Evolutionary conservation across 2,888 invertebrate genomes (phyloP).

Genomic region (Notodromas monacha): DNA sequence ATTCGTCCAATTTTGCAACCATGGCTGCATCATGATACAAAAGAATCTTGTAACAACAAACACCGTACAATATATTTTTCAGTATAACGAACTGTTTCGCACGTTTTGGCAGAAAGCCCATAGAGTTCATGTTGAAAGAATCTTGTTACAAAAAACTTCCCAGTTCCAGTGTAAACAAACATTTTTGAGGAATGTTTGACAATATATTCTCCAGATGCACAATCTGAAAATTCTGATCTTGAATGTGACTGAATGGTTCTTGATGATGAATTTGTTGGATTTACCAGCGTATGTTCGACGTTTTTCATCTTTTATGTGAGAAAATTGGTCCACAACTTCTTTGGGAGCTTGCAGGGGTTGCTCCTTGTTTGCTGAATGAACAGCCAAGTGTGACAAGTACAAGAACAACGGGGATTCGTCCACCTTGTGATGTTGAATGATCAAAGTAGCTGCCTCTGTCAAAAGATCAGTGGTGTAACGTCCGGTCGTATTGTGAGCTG

Average conservation of each 20-base stretch:
- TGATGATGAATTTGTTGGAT: too few relatives aligned
- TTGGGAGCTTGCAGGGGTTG: not conserved
- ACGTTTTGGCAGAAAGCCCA: too few relatives aligned
- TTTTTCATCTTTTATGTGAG: slow-evolving; percentile 14
- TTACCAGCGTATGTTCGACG: slow-evolving; percentile 45
- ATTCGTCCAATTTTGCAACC: slow-evolving; percentile 47
- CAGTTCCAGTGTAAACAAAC: too few relatives aligned
- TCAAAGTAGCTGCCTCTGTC: not conserved
- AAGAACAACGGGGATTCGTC: not conserved
- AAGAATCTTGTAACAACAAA: too few relatives aligned
- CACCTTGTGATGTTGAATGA: slow-evolving; percentile 1
- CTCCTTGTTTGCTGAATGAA: not conserved
- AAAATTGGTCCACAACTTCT: not conserved
- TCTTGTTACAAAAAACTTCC: too few relatives aligned
- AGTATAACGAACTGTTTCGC: not conserved
- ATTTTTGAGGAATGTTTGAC: too few relatives aligned
- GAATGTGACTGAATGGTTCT: too few relatives aligned
- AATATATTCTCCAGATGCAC: too few relatives aligned
- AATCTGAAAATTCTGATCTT: too few relatives aligned
- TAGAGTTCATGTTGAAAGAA: too few relatives aligned
- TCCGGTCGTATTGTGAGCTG: slow-evolving; percentile 5
- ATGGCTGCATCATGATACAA: slow-evolving; percentile 42
- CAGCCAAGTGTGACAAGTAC: not conserved
- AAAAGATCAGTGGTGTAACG: slow-evolving; percentile 8
- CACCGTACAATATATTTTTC: too few relatives aligned